Percentiles rank a stretch among this genome's conserved stretches.
Evolutionary conservation across 2,888 invertebrate genomes (phyloP).

Genomic region (Eupithecia insigniata): DNA sequence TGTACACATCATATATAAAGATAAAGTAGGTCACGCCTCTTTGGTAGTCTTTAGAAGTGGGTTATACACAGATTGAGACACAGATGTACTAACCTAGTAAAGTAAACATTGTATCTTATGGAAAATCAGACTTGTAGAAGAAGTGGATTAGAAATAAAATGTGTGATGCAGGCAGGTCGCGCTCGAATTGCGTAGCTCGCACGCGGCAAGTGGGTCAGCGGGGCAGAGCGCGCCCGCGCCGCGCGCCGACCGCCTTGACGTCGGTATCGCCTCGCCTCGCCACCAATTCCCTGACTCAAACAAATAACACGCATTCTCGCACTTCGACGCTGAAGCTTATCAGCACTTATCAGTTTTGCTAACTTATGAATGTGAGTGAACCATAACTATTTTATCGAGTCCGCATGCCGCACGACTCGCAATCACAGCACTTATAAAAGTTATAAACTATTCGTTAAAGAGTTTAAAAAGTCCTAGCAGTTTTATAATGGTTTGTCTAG

Average conservation of each 20-base stretch:
- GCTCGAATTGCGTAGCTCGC: constrained; percentile 79
- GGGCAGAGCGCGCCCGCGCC: constrained; percentile 72
- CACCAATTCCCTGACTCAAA: constrained; percentile 22
- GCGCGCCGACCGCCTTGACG: constrained; percentile 59
- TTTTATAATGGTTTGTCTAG: constrained; percentile 1
- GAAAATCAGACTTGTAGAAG: constrained; percentile 25
- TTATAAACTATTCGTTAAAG: background rate
- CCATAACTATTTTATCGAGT: constrained; percentile 33
- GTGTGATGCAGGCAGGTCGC: constrained; percentile 63
- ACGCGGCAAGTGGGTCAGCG: constrained; percentile 80
- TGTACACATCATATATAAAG: background rate
- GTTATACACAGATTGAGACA: constrained; percentile 9
- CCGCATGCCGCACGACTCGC: constrained; percentile 23
- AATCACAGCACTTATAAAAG: background rate
- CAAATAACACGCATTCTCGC: constrained; percentile 26
- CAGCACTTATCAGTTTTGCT: constrained; percentile 30
- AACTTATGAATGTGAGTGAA: constrained; percentile 17
- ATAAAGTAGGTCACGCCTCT: background rate
- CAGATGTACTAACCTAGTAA: background rate
- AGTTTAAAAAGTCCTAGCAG: background rate
- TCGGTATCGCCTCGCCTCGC: constrained; percentile 38
- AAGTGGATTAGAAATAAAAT: constrained; percentile 39
- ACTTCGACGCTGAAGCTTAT: constrained; percentile 28
- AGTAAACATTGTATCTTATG: constrained; percentile 5
- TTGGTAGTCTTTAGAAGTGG: constrained; percentile 4